Base-by-base conservation (phyloP, 2,888 invertebrate species). In the Sipha maydis region DNA sequence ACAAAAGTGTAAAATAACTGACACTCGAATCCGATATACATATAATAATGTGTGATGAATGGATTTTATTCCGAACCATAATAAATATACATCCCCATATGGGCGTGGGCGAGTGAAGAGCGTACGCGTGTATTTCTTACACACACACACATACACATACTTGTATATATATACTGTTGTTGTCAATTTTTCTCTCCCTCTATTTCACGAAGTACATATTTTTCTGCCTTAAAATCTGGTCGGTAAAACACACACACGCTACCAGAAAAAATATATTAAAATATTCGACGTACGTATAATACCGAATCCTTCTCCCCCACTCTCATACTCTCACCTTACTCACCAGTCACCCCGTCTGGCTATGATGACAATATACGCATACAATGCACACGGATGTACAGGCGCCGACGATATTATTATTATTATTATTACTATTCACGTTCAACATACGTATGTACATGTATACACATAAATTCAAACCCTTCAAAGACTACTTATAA, bases 1-100 rank as follows among this genome's bases (percentile, higher is more conserved):
- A 21, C 38, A 85, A 76, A 85, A 41, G 84, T 67, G 76, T 85
- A 85, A 85, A 76, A 67, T 85, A 85, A 85, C 84, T 25, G 1
- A 31, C 31, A 25, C 41, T 83, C 28, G 83, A 48, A 83, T 71
- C 71, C 34, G 61, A 14, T 34, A 17, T 56, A 34, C 9, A 34
- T 38, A 80, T n/a, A n/a, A 34, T 34, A 75, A 48, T 48, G n/a
- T 48, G 8, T 7, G 21, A 77, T 77, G 77, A 77, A 77, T 77
- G 77, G 77, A 34, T n/a, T 41, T 77, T 54, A 21, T 77, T 28
- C 25, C 1, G 69, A 11, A 1, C 14, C 28, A 11, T 28, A 21
- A 28, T 28, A 69, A 11, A 69, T 28, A 7, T 28, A 41, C 8
- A 41, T 41, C 0, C 41, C 41, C 41, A 19, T 17, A 21, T 56